Conservation (phyloP, 2,797 vertebrate genomes). For the Gymnothorax reevesii region DNA sequence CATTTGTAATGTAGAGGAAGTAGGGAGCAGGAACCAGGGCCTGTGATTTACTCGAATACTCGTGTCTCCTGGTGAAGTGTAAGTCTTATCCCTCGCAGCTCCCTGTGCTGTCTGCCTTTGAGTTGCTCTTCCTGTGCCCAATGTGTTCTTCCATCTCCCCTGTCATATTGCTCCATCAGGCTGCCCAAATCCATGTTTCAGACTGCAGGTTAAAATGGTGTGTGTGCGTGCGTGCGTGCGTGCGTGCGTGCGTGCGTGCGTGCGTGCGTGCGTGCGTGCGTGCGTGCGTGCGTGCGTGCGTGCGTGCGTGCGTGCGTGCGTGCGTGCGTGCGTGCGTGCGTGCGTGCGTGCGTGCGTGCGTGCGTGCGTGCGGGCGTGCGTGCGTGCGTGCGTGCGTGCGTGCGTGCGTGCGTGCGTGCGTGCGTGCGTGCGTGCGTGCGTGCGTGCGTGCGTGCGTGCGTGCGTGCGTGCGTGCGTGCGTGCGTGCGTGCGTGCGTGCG, state of each 20-base stretch:
- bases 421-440: neutral
- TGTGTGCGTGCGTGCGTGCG: neutral
- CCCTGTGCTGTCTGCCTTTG: conserved; percentile 18
- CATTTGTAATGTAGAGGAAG: conserved; percentile 78
- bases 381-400: neutral
- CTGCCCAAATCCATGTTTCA: neutral
- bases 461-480: neutral
- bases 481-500: neutral
- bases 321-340: neutral
- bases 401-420: neutral
- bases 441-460: neutral
- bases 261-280: neutral
- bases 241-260: too few relatives aligned
- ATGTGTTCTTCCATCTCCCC: neutral
- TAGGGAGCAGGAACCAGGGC: conserved; percentile 61
- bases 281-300: neutral
- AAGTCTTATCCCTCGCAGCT: conserved; percentile 62
- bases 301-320: neutral
- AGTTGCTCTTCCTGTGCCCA: neutral
- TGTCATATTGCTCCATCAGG: neutral
- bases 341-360: neutral
- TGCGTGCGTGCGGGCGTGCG: neutral
- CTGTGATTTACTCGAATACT: conserved; percentile 66
- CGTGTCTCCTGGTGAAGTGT: conserved; percentile 49
- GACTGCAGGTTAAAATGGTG: neutral